A percentile compares a stretch with the other conserved stretches of the same genome.
Evolutionary conservation across 2,888 invertebrate species (phyloP).

Genomic region (Acanthosoma haemorrhoidale): DNA sequence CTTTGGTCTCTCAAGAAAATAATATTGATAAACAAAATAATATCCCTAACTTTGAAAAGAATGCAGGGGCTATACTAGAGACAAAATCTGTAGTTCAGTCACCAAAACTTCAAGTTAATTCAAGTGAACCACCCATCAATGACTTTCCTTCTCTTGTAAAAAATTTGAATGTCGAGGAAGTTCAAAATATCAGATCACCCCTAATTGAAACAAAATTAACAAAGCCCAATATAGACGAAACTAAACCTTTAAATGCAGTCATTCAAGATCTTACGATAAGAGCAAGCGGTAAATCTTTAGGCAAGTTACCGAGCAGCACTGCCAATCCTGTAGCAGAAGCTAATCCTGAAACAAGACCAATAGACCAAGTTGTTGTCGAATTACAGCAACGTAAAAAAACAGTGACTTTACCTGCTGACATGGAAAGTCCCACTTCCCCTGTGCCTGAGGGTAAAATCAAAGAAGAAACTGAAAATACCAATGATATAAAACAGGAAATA

Average conservation of each 20-base stretch:
- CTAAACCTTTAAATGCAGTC: slow-evolving; percentile 39
- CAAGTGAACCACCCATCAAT: not conserved
- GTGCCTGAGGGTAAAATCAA: slow-evolving; percentile 3
- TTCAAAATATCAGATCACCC: not conserved
- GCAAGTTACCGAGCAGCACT: not conserved
- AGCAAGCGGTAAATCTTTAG: slow-evolving; percentile 30
- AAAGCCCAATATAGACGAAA: slow-evolving; percentile 28
- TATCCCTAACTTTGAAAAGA: not conserved
- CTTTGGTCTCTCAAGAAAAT: slow-evolving; percentile 16
- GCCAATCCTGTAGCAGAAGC: not conserved
- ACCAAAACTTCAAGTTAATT: not conserved
- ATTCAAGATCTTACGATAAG: slow-evolving; percentile 39
- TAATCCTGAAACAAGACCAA: slow-evolving; percentile 34
- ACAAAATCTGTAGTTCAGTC: not conserved
- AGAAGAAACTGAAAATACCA: slow-evolving; percentile 7
- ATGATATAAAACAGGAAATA: slow-evolving; percentile 4
- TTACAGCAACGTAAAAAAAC: slow-evolving; percentile 37
- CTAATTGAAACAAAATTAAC: not conserved
- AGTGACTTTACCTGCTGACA: slow-evolving; percentile 31
- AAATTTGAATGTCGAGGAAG: not conserved
- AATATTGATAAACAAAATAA: slow-evolving; percentile 24
- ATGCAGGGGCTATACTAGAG: not conserved
- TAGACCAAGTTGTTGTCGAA: slow-evolving; percentile 39
- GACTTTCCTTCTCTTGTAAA: not conserved
- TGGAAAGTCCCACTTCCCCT: slow-evolving; percentile 19